Percentiles rank a stretch among this genome's conserved stretches.
Evolutionary conservation across 30 jellyfish, hydroid and myxozoan species (phyloP).

Genomic region (Chrysaora quinquecirrha): DNA sequence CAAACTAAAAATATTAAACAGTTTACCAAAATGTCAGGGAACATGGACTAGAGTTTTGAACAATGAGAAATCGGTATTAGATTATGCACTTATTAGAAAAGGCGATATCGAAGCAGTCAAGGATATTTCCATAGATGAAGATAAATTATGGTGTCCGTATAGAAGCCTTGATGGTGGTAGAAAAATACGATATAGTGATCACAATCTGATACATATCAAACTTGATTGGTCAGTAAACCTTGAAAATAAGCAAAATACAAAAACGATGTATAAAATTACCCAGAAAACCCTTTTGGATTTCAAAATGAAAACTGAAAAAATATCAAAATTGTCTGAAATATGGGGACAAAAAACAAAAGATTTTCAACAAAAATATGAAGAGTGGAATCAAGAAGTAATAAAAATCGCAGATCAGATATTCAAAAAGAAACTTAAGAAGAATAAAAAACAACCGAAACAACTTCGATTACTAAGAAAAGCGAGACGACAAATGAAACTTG

Average conservation of each 20-base stretch:
- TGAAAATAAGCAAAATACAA: background rate
- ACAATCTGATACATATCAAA: constrained; percentile 11
- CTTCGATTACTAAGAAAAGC: background rate
- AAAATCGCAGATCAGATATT: background rate
- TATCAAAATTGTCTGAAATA: constrained; percentile 4
- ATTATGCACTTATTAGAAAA: constrained; percentile 21
- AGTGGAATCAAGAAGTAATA: background rate
- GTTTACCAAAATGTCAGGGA: constrained; percentile 32
- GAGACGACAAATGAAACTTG: background rate
- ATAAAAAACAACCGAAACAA: background rate
- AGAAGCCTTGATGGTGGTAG: constrained; percentile 13
- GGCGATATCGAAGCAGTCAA: background rate
- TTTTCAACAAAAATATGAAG: constrained; percentile 13
- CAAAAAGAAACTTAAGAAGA: background rate
- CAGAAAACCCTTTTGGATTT: constrained; percentile 7
- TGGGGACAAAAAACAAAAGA: constrained; percentile 23
- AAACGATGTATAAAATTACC: background rate
- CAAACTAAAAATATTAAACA: constrained; percentile 8
- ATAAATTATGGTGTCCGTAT: background rate
- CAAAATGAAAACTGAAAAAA: constrained; percentile 26
- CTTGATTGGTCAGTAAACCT: background rate
- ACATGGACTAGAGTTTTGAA: constrained; percentile 34
- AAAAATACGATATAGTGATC: constrained; percentile 22
- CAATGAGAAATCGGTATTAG: constrained; percentile 28
- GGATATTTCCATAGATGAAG: constrained; percentile 16